phyloP scores from a whole-genome alignment of 2,113 vertebrate genomes.

The Lophochroa leadbeateri region DNA sequence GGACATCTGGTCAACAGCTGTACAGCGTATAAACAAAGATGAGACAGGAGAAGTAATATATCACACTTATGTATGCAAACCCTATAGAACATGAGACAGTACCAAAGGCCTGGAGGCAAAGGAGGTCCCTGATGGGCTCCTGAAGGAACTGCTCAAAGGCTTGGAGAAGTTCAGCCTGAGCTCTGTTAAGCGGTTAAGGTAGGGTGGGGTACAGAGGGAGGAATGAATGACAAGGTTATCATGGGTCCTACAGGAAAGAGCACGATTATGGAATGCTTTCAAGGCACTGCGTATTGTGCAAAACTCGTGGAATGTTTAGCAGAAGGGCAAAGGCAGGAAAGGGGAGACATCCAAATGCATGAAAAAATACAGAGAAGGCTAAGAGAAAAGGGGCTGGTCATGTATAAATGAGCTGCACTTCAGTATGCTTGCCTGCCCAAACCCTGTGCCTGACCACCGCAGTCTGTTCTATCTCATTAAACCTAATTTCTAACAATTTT shows the following conservation, averaged over 20 bases:
- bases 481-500: background rate
- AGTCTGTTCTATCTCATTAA: background rate
- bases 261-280: background rate
- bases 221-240: background rate
- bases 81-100: background rate
- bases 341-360: background rate
- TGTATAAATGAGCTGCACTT: background rate
- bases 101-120: background rate
- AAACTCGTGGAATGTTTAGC: background rate
- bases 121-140: background rate
- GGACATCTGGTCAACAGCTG: background rate
- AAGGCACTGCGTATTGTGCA: background rate
- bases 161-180: background rate
- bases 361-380: background rate
- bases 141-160: background rate
- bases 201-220: background rate
- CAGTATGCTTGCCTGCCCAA: background rate
- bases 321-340: background rate
- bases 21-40: background rate
- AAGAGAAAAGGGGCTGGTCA: background rate
- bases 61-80: accelerated
- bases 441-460: background rate
- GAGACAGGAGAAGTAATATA: background rate
- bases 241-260: accelerated
- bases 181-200: background rate